Evolutionary conservation across 1,140 invertebrate genomes (phyloP), one percentile per base, ranked within the genome.

Genomic region (Nasonia vitripennis): DNA sequence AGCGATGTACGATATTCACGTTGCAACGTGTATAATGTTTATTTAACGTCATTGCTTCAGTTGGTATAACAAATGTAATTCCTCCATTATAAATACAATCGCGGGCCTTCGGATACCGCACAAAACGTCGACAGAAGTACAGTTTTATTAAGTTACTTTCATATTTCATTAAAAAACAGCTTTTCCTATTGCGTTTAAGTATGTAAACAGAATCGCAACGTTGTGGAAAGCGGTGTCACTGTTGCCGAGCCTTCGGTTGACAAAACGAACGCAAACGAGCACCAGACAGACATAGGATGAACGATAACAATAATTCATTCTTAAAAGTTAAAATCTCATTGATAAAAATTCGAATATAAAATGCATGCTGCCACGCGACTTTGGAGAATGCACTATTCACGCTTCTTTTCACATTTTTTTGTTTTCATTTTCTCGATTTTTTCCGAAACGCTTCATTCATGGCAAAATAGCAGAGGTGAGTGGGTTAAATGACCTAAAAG

Each of bases 11-110:
- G 11, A 51, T 23, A 31, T 55, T 48, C 62, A 77, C 70, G 71
- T 68, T 85, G 31, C 71, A 85, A 85, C 78, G 51, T 85, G 55
- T 81, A 68, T 80, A 73, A 48, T 45, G 17, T 81, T 81, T 81
- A 81, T 85, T 85, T 34, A 62, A 77, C 55, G 45, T 68, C 80
- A 68, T 81, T 73, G 80, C 68, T 75, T 51, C 37, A 68, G 37
- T 11, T 68, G 78, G 14, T 81, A 23, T 85, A 81, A 85, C 78
- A 81, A 81, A 77, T 67, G 67, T 80, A 20, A 71, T 85, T 55
- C n/a, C 14, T 75, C 20, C 62, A 68, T 67, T 67, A 81, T 45
- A 79, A 79, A 62, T 67, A 67, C 34, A 45, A 48, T 80, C 17
- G 55, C 37, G 34, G 31, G n/a, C 9, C 20, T 41, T 12, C 34